phyloP scores from a whole-genome alignment of 1,140 invertebrate species.

The Drosophila hydei region DNA sequence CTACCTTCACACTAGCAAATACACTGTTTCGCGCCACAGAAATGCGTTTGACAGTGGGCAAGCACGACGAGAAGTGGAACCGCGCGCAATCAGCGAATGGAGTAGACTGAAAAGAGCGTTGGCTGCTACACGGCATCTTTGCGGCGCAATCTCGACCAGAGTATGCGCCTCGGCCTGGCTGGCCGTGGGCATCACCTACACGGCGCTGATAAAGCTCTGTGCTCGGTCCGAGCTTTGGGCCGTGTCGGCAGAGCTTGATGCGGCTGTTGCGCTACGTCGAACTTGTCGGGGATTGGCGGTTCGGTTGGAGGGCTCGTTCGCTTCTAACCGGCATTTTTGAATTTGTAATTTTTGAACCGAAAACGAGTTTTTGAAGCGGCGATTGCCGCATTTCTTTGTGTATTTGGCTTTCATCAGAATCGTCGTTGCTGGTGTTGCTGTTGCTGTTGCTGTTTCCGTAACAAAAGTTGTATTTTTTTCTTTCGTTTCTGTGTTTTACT shows the following conservation, averaged over 20 bases:
- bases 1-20: constrained; percentile 51
- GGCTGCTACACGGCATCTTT: constrained; percentile 63
- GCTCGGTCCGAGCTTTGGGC: constrained; percentile 1
- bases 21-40: constrained; percentile 45
- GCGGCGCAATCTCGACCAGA: constrained; percentile 64
- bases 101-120: constrained; percentile 60
- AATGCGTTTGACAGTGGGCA: constrained; percentile 14
- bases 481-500: constrained; percentile 9
- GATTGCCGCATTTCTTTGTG: constrained; percentile 24
- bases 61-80: constrained; percentile 45
- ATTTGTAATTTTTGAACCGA: constrained; percentile 46
- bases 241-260: constrained; percentile 31
- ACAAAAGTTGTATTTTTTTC: constrained; percentile 35
- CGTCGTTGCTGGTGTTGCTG: no score
- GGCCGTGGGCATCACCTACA: not conserved
- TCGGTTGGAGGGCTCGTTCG: constrained; percentile 62
- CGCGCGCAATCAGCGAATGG: constrained; percentile 59
- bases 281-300: constrained; percentile 54
- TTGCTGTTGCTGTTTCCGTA: constrained; percentile 40
- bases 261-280: constrained; percentile 53
- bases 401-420: constrained; percentile 42
- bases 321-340: constrained; percentile 69
- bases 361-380: constrained; percentile 61
- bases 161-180: constrained; percentile 22
- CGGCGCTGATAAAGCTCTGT: constrained; percentile 19